These are phyloP conservation scores for Penaeus japonicus DNA, from an alignment of 1,140 invertebrate species.

Conservation along the genomic window DNA sequence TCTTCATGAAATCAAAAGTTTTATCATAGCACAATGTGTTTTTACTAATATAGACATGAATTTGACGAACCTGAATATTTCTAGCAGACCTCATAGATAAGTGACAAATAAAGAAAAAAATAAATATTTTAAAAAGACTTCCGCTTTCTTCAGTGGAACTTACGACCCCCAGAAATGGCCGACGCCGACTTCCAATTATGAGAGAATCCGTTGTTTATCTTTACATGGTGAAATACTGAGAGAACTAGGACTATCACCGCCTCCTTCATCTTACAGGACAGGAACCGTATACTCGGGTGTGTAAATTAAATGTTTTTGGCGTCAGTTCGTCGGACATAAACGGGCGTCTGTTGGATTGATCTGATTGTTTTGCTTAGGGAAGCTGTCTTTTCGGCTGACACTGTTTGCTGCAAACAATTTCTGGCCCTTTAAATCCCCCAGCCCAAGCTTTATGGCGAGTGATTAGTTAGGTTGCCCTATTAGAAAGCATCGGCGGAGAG, in stretches of 20 bases:
- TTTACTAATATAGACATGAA: neutral
- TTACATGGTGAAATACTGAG: neutral
- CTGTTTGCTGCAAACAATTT: too few species aligned
- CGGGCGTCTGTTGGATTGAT: constrained; percentile 23
- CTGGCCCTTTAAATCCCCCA: too few species aligned
- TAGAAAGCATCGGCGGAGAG: too few species aligned
- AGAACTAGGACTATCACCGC: neutral
- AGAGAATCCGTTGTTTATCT: constrained; percentile 6
- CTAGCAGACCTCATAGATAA: neutral
- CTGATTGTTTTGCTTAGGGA: constrained; percentile 17
- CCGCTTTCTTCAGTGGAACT: constrained; percentile 14
- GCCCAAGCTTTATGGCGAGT: too few species aligned
- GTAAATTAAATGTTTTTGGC: neutral
- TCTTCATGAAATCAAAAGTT: neutral
- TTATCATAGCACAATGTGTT: neutral
- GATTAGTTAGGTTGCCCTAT: too few species aligned
- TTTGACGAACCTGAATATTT: neutral
- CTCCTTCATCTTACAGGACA: constrained; percentile 36
- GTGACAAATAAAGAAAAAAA: neutral
- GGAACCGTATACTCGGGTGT: constrained; percentile 21
- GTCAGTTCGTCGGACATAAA: neutral
- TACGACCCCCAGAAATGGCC: constrained; percentile 36
- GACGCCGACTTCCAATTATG: constrained; percentile 48
- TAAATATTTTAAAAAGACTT: constrained; percentile 1
- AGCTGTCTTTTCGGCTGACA: neutral